Base-by-base conservation (phyloP, 2,797 vertebrate species). In the Sebastes vulpes region DNA sequence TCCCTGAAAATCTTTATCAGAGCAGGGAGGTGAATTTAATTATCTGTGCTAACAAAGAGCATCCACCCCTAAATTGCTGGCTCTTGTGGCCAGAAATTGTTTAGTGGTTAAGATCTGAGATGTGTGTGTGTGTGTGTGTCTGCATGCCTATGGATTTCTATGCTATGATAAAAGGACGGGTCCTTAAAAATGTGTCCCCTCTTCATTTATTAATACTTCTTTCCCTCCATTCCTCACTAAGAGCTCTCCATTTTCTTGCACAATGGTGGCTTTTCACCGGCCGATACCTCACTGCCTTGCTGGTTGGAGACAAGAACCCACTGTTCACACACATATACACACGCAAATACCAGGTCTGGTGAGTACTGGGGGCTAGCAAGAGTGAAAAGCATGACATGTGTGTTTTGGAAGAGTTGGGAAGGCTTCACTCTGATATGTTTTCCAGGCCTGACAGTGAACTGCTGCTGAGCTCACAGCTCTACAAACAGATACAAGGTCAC, bases 231-330 rank as follows among this genome's bases (percentile, higher is more conserved):
- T 86, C 63, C 65, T 81, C 32, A 46, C 16, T 70, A 81, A 63
- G 26, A n/a, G 42, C 35, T 60, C 38, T 89, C 59, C 21, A 14
- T 48, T 32, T 67, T 67, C 63, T 53, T 66, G 52, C 67, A 94
- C 92, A 95, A 94, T 83, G 77, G 42, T 65, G 59, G 65, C 86
- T 90, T 92, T 93, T 94, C 76, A 88, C 32, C 2, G 11, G 31
- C 58, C 1, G 16, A 85, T 82, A 86, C 77, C 87, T 83, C 72
- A 25, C 72, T 63, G 77, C 63, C 54, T 42, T 1, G 38, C 38
- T 26, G 54, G 56, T 67, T 80, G 5, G 20, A 85, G 65, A 91
- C 75, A 93, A 77, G 72, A 84, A 72, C 65, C 65, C 67, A 75
- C 77, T 92, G 90, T 93, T 92, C 84, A 69, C 65, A 69, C 65